phyloP scores from a whole-genome alignment of 2,888 invertebrate species.

The Malacosoma neustria region DNA sequence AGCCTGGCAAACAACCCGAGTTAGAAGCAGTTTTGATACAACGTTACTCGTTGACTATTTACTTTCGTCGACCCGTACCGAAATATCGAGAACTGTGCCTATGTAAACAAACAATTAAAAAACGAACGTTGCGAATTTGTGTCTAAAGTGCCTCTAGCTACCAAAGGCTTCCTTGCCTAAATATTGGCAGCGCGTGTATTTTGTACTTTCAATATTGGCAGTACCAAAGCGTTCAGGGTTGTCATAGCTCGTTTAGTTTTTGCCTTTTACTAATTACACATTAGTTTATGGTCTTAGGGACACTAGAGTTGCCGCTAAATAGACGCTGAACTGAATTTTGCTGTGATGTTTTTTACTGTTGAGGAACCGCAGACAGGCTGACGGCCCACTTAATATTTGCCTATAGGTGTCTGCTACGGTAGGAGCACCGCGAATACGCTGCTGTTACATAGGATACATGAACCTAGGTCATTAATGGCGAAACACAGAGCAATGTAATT shows the following conservation, averaged over 20 bases:
- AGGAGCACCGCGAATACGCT: too few species aligned
- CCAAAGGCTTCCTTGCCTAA: slow-evolving; percentile 35
- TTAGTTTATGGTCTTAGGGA: too few species aligned
- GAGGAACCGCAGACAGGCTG: too few species aligned
- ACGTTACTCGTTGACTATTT: not conserved
- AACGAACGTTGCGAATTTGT: slow-evolving; percentile 5
- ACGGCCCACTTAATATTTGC: too few species aligned
- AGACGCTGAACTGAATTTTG: too few species aligned
- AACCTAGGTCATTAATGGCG: too few species aligned
- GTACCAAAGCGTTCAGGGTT: slow-evolving; percentile 10
- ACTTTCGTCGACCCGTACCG: not conserved
- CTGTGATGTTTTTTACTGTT: too few species aligned
- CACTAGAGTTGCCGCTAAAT: too few species aligned
- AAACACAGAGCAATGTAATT: too few species aligned
- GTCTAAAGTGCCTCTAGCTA: slow-evolving; percentile 19
- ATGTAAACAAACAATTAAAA: slow-evolving; percentile 8
- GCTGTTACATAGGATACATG: too few species aligned
- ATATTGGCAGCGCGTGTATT: slow-evolving; percentile 32
- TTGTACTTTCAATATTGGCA: slow-evolving; percentile 44
- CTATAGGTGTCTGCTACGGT: too few species aligned
- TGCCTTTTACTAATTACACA: not conserved
- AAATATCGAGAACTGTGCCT: slow-evolving; percentile 1
- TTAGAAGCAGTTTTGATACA: too few species aligned
- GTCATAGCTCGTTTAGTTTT: not conserved
- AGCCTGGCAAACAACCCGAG: not conserved